phyloP scores from a whole-genome alignment of 1,140 invertebrate genomes.

The Macrocentrus cingulum region DNA sequence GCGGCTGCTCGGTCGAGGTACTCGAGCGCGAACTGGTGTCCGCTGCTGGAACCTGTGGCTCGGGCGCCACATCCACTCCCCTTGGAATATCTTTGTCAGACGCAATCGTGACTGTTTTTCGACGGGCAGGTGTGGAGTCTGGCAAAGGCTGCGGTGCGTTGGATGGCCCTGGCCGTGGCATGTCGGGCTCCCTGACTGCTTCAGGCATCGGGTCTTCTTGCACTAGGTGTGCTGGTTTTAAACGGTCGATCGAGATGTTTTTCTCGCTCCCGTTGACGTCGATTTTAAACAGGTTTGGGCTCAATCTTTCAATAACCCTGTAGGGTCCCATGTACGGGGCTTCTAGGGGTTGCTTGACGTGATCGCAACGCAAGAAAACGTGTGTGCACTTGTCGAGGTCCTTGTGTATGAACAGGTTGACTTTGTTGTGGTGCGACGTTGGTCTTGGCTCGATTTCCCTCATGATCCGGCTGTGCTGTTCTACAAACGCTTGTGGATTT shows the following conservation, averaged over 20 bases:
- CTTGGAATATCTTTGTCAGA: too few species aligned
- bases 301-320: neutral
- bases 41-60: too few species aligned
- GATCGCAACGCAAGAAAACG: conserved; percentile 25
- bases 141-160: too few species aligned
- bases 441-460: conserved; percentile 15
- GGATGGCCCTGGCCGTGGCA: too few species aligned
- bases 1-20: too few species aligned
- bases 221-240: neutral
- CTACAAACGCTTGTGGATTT: neutral
- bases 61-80: too few species aligned
- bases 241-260: neutral
- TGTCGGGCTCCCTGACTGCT: too few species aligned
- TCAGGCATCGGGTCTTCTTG: too few species aligned
- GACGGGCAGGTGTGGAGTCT: too few species aligned
- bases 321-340: conserved; percentile 26
- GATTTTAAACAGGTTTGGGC: conserved; percentile 14
- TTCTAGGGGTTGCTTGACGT: neutral
- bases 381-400: conserved; percentile 26
- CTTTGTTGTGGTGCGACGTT: conserved; percentile 20
- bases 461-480: conserved; percentile 8
- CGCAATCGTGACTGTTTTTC: too few species aligned
- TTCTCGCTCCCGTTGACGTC: conserved; percentile 30
- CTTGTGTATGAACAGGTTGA: conserved; percentile 6
- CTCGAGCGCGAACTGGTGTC: too few species aligned